These are phyloP conservation scores for Acleris laterana DNA, from an alignment of 2,888 invertebrate species.

Conservation along the genomic window DNA sequence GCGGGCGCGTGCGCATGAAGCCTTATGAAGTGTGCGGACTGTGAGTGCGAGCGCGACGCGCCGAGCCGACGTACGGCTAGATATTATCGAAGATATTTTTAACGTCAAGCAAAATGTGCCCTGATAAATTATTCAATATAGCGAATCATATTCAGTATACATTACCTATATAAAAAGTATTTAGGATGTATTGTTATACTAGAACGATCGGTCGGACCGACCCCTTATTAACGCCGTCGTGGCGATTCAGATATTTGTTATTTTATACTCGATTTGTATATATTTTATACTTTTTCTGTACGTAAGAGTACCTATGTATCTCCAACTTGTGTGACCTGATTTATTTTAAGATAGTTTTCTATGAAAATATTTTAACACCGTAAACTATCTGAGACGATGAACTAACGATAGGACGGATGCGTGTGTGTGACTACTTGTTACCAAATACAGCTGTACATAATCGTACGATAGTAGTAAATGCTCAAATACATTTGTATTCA, in stretches of 20 bases:
- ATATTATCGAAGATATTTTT: constrained; percentile 61
- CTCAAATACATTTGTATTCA: constrained; percentile 50
- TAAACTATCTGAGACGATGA: constrained; percentile 56
- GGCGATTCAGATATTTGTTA: constrained; percentile 44
- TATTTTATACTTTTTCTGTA: constrained; percentile 48
- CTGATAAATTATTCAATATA: constrained; percentile 49
- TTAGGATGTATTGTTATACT: constrained; percentile 44
- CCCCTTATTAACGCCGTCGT: constrained; percentile 9
- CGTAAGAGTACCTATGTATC: constrained; percentile 53
- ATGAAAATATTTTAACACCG: constrained; percentile 59
- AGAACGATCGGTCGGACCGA: constrained; percentile 43
- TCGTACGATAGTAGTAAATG: constrained; percentile 51
- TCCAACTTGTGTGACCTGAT: constrained; percentile 83
- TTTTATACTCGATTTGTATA: constrained; percentile 41
- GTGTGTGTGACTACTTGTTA: constrained; percentile 62
- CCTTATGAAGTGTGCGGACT: constrained; percentile 27
- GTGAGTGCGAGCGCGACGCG: constrained; percentile 47
- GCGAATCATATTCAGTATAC: constrained; percentile 45
- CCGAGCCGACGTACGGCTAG: constrained; percentile 49
- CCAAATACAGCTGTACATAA: constrained; percentile 67
- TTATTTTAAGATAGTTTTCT: constrained; percentile 80
- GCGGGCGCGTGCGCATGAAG: constrained; percentile 38
- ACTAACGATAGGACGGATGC: constrained; percentile 44
- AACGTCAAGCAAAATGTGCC: constrained; percentile 61
- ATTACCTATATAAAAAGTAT: constrained; percentile 42